Evolutionary conservation across 1,140 invertebrate species (phyloP), one percentile per base, ranked within the genome.

Genomic region (Drosophila kurseongensis): DNA sequence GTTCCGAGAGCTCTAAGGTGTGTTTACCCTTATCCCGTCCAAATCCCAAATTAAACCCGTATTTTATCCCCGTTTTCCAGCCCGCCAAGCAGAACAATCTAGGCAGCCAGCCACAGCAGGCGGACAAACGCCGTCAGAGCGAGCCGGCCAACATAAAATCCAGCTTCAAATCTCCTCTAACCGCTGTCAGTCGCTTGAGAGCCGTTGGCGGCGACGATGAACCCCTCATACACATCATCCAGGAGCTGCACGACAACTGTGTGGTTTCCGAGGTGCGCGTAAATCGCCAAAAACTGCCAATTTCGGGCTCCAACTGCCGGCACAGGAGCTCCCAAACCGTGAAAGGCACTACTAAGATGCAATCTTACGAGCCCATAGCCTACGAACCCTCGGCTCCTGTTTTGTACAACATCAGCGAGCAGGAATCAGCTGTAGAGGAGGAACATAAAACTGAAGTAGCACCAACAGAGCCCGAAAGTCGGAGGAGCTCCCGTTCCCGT

Each of bases 221-320:
- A 1, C 91, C 91, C 13, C 69, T 92, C 5, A 91, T 92, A 38
- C 91, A 91, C 45, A 92, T 92, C 0, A 91, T 92, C 27, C 91
- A 92, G 58, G 91, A 92, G 51, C 54, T 92, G 55, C 90, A 77
- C 7, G 78, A 91, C 52, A 92, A 92, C 47, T 91, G 90, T 55
- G 91, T 92, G 13, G 77, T 92, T 10, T 92, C 91, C 3, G 91
- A 92, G 47, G 88, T 92, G 6, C 78, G 86, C 8, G 81, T 92
- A 0, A 92, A 92, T 27, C 72, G 78, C 8, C 50, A 91, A 18
- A 91, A 92, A 44, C 18, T 90, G 6, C 42, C 74, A 9, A 1
- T 18, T n/a, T 12, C 27, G 1, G 4, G 27, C 32, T 13, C n/a
- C 44, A 35, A 14, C 16, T 72, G 68, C 52, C 68, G 29, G 12